phyloP scores from a whole-genome alignment of 2,113 vertebrate genomes.

The Sakesphorus luctuosus region DNA sequence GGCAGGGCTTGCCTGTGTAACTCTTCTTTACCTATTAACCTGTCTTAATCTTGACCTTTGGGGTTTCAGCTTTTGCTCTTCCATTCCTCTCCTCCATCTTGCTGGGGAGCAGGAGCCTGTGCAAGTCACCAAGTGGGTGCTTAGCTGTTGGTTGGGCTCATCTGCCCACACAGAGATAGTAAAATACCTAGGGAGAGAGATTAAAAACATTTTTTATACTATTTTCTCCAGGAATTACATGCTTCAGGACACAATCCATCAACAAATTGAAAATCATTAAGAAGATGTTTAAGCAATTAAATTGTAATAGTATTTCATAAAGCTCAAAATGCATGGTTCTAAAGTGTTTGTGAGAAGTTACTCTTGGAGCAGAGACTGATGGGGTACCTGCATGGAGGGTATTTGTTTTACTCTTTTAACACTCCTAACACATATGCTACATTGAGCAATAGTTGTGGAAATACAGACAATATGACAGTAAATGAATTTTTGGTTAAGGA shows the following conservation, averaged over 20 bases:
- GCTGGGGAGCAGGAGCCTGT: rapidly evolving
- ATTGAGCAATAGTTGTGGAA: neutral
- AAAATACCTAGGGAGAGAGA: neutral
- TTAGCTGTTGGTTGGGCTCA: neutral
- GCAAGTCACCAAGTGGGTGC: rapidly evolving
- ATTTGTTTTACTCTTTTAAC: neutral
- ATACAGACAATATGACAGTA: neutral
- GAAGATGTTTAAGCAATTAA: neutral
- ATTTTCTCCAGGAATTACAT: slow-evolving; percentile 1
- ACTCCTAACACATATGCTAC: neutral
- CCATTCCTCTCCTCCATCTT: neutral
- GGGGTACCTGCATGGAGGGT: neutral
- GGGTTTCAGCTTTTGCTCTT: neutral
- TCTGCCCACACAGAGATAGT: neutral
- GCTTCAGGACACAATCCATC: neutral
- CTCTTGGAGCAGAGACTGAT: neutral
- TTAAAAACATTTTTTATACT: neutral
- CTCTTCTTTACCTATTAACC: neutral
- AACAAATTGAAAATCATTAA: slow-evolving; percentile 21
- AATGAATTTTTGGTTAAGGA: neutral
- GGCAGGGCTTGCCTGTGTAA: neutral
- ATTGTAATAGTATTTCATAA: slow-evolving; percentile 6
- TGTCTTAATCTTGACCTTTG: neutral
- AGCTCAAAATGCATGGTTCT: neutral
- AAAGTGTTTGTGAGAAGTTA: neutral